Percentiles rank a stretch among this genome's conserved stretches.
Evolutionary conservation across 1,140 invertebrate species (phyloP).

Genomic region (Phthorimaea operculella): DNA sequence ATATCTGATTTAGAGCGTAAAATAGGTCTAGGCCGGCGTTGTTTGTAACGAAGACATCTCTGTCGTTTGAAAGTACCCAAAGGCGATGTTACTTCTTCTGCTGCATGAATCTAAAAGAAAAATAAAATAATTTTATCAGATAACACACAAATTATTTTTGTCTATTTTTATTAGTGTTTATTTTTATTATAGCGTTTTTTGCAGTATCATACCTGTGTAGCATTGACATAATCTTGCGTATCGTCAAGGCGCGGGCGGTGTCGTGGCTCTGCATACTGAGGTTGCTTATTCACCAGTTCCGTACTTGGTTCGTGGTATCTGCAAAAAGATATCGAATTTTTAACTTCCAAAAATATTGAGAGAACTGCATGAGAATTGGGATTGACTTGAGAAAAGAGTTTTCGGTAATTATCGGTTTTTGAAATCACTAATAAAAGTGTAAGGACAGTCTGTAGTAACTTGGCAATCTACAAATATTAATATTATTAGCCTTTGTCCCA

Average conservation of each 20-base stretch:
- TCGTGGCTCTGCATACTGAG: constrained; percentile 41
- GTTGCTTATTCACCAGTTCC: constrained; percentile 51
- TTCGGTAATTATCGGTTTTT: no score
- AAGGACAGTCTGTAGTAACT: no score
- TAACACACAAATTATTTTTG: no score
- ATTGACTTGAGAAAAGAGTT: no score
- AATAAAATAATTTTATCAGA: background rate
- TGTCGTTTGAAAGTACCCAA: constrained; percentile 74
- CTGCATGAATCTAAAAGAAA: constrained; percentile 32
- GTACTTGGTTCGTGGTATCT: constrained; percentile 52
- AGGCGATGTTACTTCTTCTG: constrained; percentile 57
- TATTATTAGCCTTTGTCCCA: no score
- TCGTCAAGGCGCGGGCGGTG: constrained; percentile 34
- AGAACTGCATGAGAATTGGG: no score
- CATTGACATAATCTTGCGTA: constrained; percentile 50
- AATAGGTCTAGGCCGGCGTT: constrained; percentile 74
- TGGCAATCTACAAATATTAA: no score
- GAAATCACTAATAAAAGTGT: no score
- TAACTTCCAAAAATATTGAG: no score
- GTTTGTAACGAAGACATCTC: constrained; percentile 73
- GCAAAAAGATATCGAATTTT: no score
- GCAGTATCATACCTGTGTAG: constrained; percentile 29
- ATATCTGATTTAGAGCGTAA: constrained; percentile 86
- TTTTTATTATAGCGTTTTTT: no score
- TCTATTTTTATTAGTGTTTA: no score